Evolutionary conservation across 1,140 invertebrate genomes (phyloP).

Genomic region (Drosophila insularis): DNA sequence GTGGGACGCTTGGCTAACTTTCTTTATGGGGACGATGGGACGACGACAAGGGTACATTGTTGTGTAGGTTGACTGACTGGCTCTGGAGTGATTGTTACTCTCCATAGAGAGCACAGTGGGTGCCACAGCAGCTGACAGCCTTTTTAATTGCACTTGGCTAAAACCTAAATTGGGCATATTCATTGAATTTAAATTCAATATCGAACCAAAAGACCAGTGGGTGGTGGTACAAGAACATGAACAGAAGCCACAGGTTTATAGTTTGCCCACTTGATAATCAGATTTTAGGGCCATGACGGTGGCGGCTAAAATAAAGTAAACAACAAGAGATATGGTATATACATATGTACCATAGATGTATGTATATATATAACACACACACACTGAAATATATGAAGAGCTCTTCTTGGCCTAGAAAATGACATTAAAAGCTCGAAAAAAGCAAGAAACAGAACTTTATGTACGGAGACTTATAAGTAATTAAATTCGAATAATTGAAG

Average conservation of each 20-base stretch:
- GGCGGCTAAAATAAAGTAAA: not conserved
- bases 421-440: not conserved
- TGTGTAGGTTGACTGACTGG: slow-evolving; percentile 11
- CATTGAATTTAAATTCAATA: slow-evolving; percentile 17
- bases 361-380: not conserved
- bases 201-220: not conserved
- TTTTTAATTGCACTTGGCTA: slow-evolving; percentile 40
- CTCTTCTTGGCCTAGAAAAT: not conserved
- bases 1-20: slow-evolving; percentile 36
- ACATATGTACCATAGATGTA: not conserved
- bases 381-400: not conserved
- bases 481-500: not conserved
- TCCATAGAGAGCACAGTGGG: slow-evolving; percentile 15
- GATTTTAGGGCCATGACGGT: slow-evolving; percentile 21
- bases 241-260: slow-evolving; percentile 39
- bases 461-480: not conserved
- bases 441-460: not conserved
- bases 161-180: slow-evolving; percentile 27
- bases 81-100: slow-evolving; percentile 4
- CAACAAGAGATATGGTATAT: slow-evolving; percentile 1
- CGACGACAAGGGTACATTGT: not conserved
- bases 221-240: not conserved
- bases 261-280: slow-evolving; percentile 33
- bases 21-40: slow-evolving; percentile 23
- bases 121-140: not conserved